Percentiles rank a stretch among this genome's conserved stretches.
Evolutionary conservation across 2,888 invertebrate species (phyloP).

Genomic region (Aphidoletes aphidimyza): DNA sequence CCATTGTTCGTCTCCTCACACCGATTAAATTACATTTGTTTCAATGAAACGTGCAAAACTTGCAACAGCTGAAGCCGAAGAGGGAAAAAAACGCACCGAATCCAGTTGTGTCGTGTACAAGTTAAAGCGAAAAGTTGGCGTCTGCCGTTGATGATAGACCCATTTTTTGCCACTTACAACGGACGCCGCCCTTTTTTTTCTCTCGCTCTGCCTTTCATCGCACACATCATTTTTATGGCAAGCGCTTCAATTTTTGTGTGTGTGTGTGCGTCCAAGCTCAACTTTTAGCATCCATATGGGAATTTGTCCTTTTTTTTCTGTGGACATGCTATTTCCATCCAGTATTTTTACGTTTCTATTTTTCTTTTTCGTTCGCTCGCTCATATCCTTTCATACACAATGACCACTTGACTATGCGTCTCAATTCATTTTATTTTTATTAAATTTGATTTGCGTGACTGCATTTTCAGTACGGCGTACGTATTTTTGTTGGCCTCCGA

Average conservation of each 20-base stretch:
- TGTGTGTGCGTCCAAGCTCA: background rate
- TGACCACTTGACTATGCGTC: background rate
- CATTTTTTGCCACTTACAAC: background rate
- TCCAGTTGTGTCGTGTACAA: background rate
- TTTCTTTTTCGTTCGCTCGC: background rate
- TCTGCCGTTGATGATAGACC: slow-evolving; percentile 22
- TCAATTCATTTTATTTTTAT: slow-evolving; percentile 8
- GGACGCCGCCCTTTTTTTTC: no score
- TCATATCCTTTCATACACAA: background rate
- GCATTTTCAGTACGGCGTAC: background rate
- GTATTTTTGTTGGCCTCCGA: background rate
- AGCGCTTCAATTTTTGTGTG: no score
- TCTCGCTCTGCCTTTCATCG: background rate
- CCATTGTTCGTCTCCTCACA: no score
- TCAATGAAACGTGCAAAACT: slow-evolving; percentile 35
- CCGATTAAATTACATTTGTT: slow-evolving; percentile 37
- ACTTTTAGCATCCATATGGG: background rate
- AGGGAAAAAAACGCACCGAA: background rate
- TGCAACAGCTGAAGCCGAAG: background rate
- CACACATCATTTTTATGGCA: slow-evolving; percentile 1
- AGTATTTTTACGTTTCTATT: background rate
- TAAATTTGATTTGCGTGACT: slow-evolving; percentile 30
- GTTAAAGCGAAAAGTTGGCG: background rate
- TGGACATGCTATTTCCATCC: background rate
- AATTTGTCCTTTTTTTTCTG: background rate